Conservation (phyloP, 2,113 vertebrate genomes). For the Pseudopipra pipra region DNA sequence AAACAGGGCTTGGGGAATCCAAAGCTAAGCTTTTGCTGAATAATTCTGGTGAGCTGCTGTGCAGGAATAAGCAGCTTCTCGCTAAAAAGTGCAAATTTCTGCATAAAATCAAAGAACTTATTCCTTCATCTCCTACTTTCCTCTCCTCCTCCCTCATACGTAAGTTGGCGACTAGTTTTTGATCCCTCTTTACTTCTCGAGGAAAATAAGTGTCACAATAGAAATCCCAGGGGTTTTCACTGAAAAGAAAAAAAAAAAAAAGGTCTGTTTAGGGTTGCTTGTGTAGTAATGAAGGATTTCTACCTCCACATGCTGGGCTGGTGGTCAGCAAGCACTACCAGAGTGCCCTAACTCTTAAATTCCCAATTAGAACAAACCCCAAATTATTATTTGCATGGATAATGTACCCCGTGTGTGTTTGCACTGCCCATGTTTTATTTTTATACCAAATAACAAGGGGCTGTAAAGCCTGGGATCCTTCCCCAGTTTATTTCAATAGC, state of each 20-base stretch:
- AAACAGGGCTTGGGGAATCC: neutral
- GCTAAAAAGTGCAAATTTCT: neutral
- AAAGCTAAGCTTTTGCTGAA: neutral
- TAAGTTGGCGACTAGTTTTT: neutral
- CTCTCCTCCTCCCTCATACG: neutral
- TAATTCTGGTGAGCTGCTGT: neutral
- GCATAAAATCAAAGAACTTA: neutral
- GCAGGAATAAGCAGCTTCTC: neutral
- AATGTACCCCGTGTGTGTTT: neutral
- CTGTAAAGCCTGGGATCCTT: neutral
- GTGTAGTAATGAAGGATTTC: neutral
- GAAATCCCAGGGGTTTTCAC: neutral
- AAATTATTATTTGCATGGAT: neutral
- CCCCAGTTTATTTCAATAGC: neutral
- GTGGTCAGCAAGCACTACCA: neutral
- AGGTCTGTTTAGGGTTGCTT: neutral
- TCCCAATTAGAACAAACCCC: neutral
- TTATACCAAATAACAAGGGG: neutral
- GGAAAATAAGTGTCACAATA: neutral
- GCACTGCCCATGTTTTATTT: conserved; percentile 1
- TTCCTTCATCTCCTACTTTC: neutral
- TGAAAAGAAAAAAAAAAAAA: neutral
- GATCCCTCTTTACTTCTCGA: neutral
- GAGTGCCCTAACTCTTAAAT: neutral
- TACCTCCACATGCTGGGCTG: neutral